These are phyloP conservation scores for Drosophila pseudoobscura DNA, from an alignment of 1,140 invertebrate genomes.

Conservation along the genomic window DNA sequence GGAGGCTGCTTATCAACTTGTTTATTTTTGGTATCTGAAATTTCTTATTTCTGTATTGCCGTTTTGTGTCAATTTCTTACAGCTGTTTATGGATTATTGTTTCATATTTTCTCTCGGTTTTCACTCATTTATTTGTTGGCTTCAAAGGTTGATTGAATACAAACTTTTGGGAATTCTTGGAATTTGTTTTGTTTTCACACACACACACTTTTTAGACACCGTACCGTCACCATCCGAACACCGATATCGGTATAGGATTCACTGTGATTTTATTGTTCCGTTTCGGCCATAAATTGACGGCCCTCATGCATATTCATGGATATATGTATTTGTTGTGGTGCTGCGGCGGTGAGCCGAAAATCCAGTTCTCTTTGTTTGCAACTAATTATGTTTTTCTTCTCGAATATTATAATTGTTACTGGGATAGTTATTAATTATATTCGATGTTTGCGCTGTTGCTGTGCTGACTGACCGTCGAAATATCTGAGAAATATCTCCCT, in stretches of 20 bases:
- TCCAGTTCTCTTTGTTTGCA: constrained; percentile 45
- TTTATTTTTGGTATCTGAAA: constrained; percentile 6
- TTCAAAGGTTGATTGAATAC: no score
- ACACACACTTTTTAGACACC: constrained; percentile 27
- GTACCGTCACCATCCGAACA: background rate
- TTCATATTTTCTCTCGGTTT: background rate
- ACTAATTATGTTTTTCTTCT: constrained; percentile 49
- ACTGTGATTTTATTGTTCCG: constrained; percentile 32
- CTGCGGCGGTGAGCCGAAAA: constrained; percentile 16
- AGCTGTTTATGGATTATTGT: no score
- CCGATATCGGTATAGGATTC: no score
- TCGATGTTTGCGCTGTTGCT: constrained; percentile 6
- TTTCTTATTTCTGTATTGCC: no score
- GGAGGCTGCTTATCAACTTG: constrained; percentile 13
- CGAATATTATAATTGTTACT: constrained; percentile 27
- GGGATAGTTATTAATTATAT: constrained; percentile 19
- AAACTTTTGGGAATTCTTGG: constrained; percentile 1
- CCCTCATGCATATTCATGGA: constrained; percentile 45
- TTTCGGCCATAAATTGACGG: constrained; percentile 38
- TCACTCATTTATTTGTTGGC: background rate
- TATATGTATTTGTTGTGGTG: constrained; percentile 14
- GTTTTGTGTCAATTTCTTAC: background rate
- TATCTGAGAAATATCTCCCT: no score
- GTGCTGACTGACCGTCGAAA: constrained; percentile 15
- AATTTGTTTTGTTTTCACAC: constrained; percentile 13